These are phyloP conservation scores for Gallirallus australis DNA, from an alignment of 2,797 vertebrate genomes.

Conservation along the genomic window DNA sequence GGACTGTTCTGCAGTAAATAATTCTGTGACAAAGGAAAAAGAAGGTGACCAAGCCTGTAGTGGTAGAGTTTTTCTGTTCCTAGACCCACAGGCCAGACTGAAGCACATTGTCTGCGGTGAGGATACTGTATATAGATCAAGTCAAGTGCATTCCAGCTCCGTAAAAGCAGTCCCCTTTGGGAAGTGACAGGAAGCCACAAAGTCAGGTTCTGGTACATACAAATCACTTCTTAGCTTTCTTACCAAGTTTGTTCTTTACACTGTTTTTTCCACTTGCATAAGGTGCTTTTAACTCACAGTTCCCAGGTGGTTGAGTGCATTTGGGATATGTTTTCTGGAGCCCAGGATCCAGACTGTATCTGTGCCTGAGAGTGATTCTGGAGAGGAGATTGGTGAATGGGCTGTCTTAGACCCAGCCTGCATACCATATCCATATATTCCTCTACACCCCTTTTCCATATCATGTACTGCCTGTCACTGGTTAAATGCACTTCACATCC, in stretches of 20 bases:
- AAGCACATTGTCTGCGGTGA: not conserved
- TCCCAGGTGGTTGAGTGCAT: rapidly evolving
- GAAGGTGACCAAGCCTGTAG: rapidly evolving
- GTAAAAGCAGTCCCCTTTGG: not conserved
- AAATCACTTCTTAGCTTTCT: not conserved
- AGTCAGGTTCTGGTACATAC: not conserved
- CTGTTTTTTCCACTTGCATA: rapidly evolving
- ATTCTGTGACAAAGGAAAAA: not conserved
- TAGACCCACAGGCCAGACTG: not conserved
- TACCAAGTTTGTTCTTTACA: not conserved
- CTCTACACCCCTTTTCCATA: not conserved
- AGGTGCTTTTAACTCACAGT: not conserved
- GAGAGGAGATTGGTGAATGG: not conserved
- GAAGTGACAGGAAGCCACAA: not conserved
- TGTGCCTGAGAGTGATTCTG: not conserved
- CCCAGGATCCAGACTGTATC: not conserved
- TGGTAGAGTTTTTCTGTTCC: not conserved
- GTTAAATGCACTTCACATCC: not conserved
- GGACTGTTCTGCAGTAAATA: not conserved
- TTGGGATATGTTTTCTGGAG: not conserved
- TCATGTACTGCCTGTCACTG: not conserved
- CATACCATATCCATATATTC: not conserved
- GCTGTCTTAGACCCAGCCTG: not conserved
- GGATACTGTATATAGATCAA: not conserved
- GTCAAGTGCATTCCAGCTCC: not conserved